These are phyloP conservation scores for Pelobates cultripes DNA, from an alignment of 2,797 vertebrate genomes.

Conservation along the genomic window DNA sequence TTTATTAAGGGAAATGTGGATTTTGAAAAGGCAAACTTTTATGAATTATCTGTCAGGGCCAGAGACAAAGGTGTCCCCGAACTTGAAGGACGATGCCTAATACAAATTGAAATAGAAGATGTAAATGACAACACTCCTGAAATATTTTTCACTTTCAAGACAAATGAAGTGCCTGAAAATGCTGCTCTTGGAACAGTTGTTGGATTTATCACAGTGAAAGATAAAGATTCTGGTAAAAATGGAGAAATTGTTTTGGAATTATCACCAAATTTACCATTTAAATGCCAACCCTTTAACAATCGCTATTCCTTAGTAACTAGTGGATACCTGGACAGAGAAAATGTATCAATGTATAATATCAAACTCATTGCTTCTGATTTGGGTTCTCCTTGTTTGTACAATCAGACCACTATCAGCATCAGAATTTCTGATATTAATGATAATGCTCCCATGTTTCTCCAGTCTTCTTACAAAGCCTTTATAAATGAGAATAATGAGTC, in stretches of 20 bases:
- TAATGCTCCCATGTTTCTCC: neutral
- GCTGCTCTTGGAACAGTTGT: constrained; percentile 5
- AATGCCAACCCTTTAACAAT: neutral
- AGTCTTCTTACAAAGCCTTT: neutral
- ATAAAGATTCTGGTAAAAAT: constrained; percentile 7
- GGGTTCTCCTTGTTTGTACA: neutral
- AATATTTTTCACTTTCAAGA: neutral
- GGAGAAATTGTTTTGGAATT: neutral
- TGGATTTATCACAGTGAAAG: neutral
- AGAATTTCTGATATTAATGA: constrained; percentile 23
- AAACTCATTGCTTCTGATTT: constrained; percentile 14
- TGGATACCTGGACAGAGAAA: constrained; percentile 21
- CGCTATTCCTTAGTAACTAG: constrained; percentile 8
- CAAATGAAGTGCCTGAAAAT: constrained; percentile 21
- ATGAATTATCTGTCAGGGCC: constrained; percentile 14
- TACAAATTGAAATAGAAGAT: constrained; percentile 17
- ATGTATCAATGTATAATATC: neutral
- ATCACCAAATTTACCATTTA: constrained; percentile 7
- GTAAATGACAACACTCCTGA: constrained; percentile 20
- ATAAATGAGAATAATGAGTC: neutral
- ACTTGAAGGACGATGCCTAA: constrained; percentile 6
- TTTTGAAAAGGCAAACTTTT: neutral
- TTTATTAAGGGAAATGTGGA: constrained; percentile 7
- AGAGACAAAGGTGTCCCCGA: neutral
- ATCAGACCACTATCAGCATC: neutral